Evolutionary conservation across 2,113 vertebrate species (phyloP).

Genomic region (Gracilinanus agilis): DNA sequence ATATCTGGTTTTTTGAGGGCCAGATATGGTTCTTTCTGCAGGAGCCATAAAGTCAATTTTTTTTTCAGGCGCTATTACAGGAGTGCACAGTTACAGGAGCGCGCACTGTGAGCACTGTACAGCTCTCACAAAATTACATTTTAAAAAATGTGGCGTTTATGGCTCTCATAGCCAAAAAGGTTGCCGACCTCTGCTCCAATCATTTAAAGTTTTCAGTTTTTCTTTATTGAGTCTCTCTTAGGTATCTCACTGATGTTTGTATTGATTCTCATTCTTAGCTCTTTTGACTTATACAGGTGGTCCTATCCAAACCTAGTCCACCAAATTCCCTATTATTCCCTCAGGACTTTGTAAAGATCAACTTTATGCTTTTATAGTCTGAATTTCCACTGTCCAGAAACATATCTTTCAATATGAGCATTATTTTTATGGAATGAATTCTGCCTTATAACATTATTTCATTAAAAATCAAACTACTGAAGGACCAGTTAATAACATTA

Average conservation of each 20-base stretch:
- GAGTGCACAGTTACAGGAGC: too few relatives aligned
- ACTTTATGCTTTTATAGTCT: neutral
- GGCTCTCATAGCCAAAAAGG: too few relatives aligned
- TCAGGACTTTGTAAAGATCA: neutral
- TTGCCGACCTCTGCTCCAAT: too few relatives aligned
- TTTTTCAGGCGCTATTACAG: too few relatives aligned
- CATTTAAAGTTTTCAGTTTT: neutral
- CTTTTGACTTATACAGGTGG: neutral
- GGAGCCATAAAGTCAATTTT: too few relatives aligned
- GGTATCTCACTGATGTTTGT: neutral
- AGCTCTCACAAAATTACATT: too few relatives aligned
- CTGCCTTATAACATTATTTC: neutral
- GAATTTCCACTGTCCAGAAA: neutral
- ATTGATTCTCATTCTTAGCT: neutral
- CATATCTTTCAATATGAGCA: neutral
- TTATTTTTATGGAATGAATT: neutral
- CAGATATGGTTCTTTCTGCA: too few relatives aligned
- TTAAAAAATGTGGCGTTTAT: too few relatives aligned
- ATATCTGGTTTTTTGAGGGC: too few relatives aligned
- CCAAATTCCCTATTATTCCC: neutral
- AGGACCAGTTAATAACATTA: neutral
- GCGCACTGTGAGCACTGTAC: too few relatives aligned
- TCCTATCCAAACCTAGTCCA: neutral
- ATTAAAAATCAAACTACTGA: neutral
- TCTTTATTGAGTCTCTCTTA: neutral